Evolutionary conservation across 2,888 invertebrate species (phyloP).

Genomic region (Erpobdella octoculata): DNA sequence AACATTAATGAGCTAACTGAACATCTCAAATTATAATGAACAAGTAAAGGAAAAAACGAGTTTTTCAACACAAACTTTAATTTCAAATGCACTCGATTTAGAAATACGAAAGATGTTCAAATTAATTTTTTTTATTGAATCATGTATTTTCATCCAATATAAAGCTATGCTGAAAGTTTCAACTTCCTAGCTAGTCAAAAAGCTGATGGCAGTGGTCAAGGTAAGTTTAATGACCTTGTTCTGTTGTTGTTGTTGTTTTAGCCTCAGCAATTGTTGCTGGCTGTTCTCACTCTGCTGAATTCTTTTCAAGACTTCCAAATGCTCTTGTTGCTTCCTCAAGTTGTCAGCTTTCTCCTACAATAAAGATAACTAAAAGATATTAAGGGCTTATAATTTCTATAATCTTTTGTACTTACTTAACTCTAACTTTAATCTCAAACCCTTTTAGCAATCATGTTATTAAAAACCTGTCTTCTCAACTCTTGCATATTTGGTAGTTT

Average conservation of each 20-base stretch:
- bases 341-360: background rate
- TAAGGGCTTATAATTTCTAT: background rate
- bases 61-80: no score
- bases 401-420: background rate
- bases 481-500: constrained; percentile 7
- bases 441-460: background rate
- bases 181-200: background rate
- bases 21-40: no score
- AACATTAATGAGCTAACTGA: no score
- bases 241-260: constrained; percentile 4
- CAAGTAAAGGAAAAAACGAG: no score
- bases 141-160: no score
- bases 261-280: no score
- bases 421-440: background rate
- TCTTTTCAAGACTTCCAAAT: background rate
- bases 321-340: constrained; percentile 10
- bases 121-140: no score
- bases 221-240: background rate
- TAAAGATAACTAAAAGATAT: background rate
- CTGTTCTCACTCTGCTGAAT: no score
- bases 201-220: background rate
- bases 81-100: no score
- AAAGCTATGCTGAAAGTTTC: background rate
- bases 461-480: constrained; percentile 20
- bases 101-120: no score